Base-by-base conservation (phyloP, 2,888 invertebrate genomes). In the Branchellion lobata region DNA sequence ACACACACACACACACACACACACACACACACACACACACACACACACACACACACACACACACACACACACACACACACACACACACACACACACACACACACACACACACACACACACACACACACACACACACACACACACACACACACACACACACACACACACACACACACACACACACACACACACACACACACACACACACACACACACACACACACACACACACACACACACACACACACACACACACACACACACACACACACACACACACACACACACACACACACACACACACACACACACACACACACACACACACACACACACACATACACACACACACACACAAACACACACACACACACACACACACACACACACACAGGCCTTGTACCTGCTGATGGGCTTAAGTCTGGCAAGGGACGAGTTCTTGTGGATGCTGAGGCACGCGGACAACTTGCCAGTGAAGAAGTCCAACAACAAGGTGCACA, bases 341-440 rank as follows among this genome's bases (percentile, higher is more conserved):
- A 57, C 61, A 57, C 61, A 57, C 61, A 57, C 61, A 57, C 61
- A 57, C 61, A 57, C 61, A 57, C 61, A 57, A 5, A 57, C 61
- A 57, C 61, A 57, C 61, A 57, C 61, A 57, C 61, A 57, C 61
- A 57, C 61, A 57, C 61, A 57, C 61, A 57, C 61, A 57, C 61
- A 57, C 21, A 8, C 5, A 8, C 61, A 18, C 61, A 5, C 5
- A 0, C 84, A 89, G 89, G 95, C 96, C 8, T 90, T 99, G 80
- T 91, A 96, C 85, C 94, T 99, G 83, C 94, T 99, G 86, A 96
- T 98, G 91, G 98, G 94, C 0, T 89, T 99, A 14, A 95, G 95
- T 82, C 93, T 95, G 87, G 93, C 97, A 0, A 91, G 98, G 84
- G 99, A 99, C 90, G 99, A 99, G 90, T 94, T 99, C 31, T 91